Evolutionary conservation across 2,888 invertebrate species (phyloP).

Genomic region (Phragmatobia fuliginosa): DNA sequence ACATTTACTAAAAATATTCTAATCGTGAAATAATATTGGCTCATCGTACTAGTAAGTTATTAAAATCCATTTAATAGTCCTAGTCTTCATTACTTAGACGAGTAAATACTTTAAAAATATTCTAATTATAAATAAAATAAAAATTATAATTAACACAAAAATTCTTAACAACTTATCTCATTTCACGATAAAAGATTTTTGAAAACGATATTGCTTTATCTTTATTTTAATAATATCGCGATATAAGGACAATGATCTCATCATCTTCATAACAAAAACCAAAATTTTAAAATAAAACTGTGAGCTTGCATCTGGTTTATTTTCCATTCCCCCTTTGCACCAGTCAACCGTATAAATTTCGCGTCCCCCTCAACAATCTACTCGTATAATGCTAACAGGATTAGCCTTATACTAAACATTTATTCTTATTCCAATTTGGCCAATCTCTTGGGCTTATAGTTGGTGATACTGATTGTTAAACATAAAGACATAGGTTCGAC

Average conservation of each 20-base stretch:
- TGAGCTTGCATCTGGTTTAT: slow-evolving; percentile 22
- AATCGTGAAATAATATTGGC: not conserved
- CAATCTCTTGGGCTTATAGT: not conserved
- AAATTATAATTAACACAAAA: too few relatives aligned
- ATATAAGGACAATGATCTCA: not conserved
- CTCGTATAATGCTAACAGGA: slow-evolving; percentile 12
- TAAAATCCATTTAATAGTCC: not conserved
- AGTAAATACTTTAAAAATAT: slow-evolving; percentile 2
- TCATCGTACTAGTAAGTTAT: not conserved
- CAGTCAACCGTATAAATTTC: slow-evolving; percentile 21
- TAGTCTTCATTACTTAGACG: not conserved
- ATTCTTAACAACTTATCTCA: not conserved
- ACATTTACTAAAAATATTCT: not conserved
- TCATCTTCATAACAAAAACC: not conserved
- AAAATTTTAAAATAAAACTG: slow-evolving; percentile 23
- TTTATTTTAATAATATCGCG: too few relatives aligned
- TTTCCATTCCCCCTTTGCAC: slow-evolving; percentile 12
- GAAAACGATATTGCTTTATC: too few relatives aligned
- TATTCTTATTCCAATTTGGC: too few relatives aligned
- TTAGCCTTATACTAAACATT: not conserved
- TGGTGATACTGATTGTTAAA: not conserved
- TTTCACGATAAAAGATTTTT: not conserved
- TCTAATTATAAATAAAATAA: too few relatives aligned
- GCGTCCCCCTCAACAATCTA: slow-evolving; percentile 14
- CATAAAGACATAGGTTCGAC: not conserved